Base-by-base conservation (phyloP, 2,888 invertebrate species). In the Hemaris fuciformis region DNA sequence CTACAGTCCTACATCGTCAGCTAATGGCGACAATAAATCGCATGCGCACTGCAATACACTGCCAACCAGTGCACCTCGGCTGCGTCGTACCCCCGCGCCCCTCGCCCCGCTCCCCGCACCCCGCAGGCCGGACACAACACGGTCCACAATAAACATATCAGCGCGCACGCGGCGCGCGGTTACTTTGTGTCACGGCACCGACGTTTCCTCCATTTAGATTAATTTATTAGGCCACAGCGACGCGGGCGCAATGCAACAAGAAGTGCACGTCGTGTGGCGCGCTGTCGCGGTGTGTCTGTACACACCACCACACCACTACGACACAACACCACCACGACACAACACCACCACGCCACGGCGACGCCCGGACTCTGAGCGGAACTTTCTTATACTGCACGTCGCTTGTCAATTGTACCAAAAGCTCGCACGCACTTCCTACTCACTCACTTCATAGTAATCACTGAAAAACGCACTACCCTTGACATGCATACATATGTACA, bases 151-250 rank as follows among this genome's bases (percentile, higher is more conserved):
- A 48, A 48, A 48, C 48, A 15, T n/a, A 48, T 53, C 48, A 27
- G 27, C 48, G 48, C 15, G 60, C 59, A 57, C 57, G 60, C 57
- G 63, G 64, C 61, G 60, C n/a, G 58, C 68, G 65, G 66, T 57
- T 71, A 72, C 74, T 75, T 74, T 74, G 76, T 72, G 76, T 31
- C 53, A 31, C 10, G 20, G 18, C n/a, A n/a, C 6, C 10, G 53
- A 53, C 53, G 31, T 53, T 53, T 53, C 86, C 83, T 83, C 76
- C 80, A 82, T 84, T 84, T 84, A 79, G 80, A 80, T 80, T 84
- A 82, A 85, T 86, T 86, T 85, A 85, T 85, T 76, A 78, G 80
- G 73, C 66, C 67, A 63, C 59, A 57, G 65, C 69, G 70, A 73
- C 73, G 67, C 67, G 65, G 66, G 72, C 70, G 79, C 81, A 75